Evolutionary conservation across 1,140 invertebrate species (phyloP), one percentile per base, ranked within the genome.

Genomic region (Drosophila ogumai): DNA sequence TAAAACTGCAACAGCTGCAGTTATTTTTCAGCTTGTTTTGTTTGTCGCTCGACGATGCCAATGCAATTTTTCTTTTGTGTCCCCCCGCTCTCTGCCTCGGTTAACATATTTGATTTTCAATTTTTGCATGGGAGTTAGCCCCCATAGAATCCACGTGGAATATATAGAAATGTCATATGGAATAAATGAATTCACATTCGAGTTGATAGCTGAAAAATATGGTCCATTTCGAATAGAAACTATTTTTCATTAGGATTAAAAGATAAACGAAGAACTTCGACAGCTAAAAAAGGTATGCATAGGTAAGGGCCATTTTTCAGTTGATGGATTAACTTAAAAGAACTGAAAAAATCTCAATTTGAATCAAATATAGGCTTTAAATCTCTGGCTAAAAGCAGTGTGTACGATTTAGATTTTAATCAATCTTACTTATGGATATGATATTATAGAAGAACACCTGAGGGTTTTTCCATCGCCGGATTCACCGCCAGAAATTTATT

Each of bases 1-100:
- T 87, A 81, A 88, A 88, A 88, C 85, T 88, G 84, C 84, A 88
- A 90, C 84, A 88, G 84, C 84, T 88, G 84, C 84, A 88, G 72
- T 88, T 88, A 84, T 88, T 84, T 88, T 88, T 88, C 58, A 72
- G 58, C 58, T 82, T 86, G 68, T 75, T 85, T 75, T 86, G 78
- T 81, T 85, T 86, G 58, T 69, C 46, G 64, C 57, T 56, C 57
- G 41, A 40, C 36, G 65, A 78, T 87, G 60, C 79, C 50, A 68
- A 31, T 50, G 46, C 41, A 25, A 60, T 67, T 63, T 49, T 46
- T 63, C 63, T 46, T 54, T 56, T 52, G 58, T 63, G 31, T 49
- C 10, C 10, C 41, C 15, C 13, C 17, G 3, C 9, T 15, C 15
- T 28, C 55, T 32, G 1, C 19, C 17, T 32, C 38, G 34, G 67